Base-by-base conservation (phyloP, 2,888 invertebrate species). In the Ditylenchus weischeri region DNA sequence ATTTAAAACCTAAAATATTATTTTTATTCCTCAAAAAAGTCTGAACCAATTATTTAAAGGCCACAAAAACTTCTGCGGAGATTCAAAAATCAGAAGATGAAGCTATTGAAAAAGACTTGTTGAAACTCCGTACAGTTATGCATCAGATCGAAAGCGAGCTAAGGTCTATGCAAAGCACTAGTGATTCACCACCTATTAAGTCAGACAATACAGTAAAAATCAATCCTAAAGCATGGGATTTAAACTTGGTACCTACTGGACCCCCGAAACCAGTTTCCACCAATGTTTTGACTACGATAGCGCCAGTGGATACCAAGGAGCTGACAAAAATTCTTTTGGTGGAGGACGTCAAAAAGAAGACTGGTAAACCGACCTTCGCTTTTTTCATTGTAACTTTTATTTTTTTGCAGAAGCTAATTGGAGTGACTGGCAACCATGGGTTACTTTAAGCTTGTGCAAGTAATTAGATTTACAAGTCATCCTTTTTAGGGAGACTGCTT, bases 401-500 rank as follows among this genome's bases (percentile, higher is more conserved):
- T 59, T 2, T 29, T 29, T 59, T 59, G 38, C 51, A 72, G 69
- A 43, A 18, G 75, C 75, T 13, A 43, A 63, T 29, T 75, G 75
- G 75, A 68, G 62, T 43, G 65, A 75, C 19, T 75, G 75, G 75
- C 54, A 66, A 48, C 23, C 57, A 18, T 75, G 76, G 76, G 69
- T 54, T 10, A 11, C 10, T 54, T 54, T 54, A 1, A 23, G 15
- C 1, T 54, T 18, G 4, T 54, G n/a, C 1, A 54, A 23, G 54
- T 18, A 50, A 50, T 6, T 2, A 6, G 43, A 43, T 43, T 54
- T 15, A 54, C 29, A 54, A 54, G 2, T 7, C 7, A 15, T 10
- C 29, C 4, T 23, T 54, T 54, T 54, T 54, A 54, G 54, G 62
- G 47, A 54, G 63, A 62, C 48, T 67, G 67, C 54, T 67, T 67